phyloP scores from a whole-genome alignment of 2,888 invertebrate species.

The Meliscaeva auricollis region DNA sequence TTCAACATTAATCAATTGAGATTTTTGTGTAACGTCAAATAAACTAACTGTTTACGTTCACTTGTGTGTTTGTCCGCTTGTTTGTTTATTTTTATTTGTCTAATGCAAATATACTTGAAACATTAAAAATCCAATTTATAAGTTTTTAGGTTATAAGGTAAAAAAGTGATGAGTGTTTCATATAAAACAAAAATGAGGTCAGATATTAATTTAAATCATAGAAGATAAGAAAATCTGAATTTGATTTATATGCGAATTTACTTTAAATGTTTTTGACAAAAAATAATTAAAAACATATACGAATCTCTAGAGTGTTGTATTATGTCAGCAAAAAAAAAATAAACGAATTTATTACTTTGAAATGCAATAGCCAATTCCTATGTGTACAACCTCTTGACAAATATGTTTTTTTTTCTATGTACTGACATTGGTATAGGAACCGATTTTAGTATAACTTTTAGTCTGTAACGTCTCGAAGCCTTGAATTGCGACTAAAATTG shows the following conservation, averaged over 20 bases:
- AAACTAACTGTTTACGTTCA: not conserved
- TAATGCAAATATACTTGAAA: not conserved
- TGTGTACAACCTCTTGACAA: slow-evolving; percentile 2
- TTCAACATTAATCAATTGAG: slow-evolving; percentile 38
- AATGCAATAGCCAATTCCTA: not conserved
- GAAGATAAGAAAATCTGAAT: slow-evolving; percentile 2
- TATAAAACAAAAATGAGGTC: slow-evolving; percentile 2
- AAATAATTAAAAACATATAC: too few relatives aligned
- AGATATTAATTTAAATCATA: not conserved
- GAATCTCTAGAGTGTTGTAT: too few relatives aligned
- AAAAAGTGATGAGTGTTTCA: not conserved
- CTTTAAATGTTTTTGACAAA: slow-evolving; percentile 1
- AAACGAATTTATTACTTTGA: not conserved
- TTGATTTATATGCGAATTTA: slow-evolving; percentile 3
- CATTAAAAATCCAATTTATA: not conserved
- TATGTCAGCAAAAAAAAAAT: not conserved
- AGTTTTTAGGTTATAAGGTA: slow-evolving; percentile 1
- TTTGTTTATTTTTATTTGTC: not conserved
- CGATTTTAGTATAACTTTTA: not conserved
- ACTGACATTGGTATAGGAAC: slow-evolving; percentile 44
- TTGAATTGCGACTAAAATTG: slow-evolving; percentile 34
- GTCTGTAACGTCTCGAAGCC: slow-evolving; percentile 11
- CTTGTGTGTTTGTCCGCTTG: not conserved
- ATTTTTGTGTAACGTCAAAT: not conserved
- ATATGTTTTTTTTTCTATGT: slow-evolving; percentile 7